phyloP scores from a whole-genome alignment of 2,888 invertebrate species.

The Lampropteryx suffumata region DNA sequence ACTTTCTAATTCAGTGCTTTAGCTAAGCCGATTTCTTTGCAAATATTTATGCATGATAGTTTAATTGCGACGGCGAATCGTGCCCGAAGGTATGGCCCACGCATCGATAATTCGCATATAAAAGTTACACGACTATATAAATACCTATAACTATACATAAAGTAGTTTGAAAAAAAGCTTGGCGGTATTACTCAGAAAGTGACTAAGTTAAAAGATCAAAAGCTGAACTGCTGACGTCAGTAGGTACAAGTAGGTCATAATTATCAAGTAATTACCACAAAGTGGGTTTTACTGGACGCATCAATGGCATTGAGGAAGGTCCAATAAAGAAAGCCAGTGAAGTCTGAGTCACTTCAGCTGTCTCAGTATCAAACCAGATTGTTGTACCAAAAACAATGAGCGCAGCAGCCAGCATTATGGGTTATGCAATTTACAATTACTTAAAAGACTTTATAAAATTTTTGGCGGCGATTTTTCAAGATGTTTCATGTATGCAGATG shows the following conservation, averaged over 20 bases:
- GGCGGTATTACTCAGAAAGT: neutral
- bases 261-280: constrained; percentile 1
- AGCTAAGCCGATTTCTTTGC: constrained; percentile 13
- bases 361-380: too few relatives aligned
- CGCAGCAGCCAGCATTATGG: too few relatives aligned
- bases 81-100: neutral
- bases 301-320: constrained; percentile 22
- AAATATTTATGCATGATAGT: constrained; percentile 9
- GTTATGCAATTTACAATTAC: neutral
- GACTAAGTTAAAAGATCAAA: neutral
- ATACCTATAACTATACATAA: too few relatives aligned
- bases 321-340: constrained; percentile 8
- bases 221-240: constrained; percentile 1
- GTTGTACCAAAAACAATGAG: too few relatives aligned
- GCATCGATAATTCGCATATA: too few relatives aligned
- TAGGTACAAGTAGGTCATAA: constrained; percentile 6
- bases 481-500: constrained; percentile 27
- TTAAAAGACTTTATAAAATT: neutral
- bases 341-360: constrained; percentile 12
- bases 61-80: neutral
- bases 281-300: constrained; percentile 13
- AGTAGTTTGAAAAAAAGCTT: too few relatives aligned
- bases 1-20: constrained; percentile 17
- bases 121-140: too few relatives aligned
- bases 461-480: neutral